These are phyloP conservation scores for Drosophila lutescens DNA, from an alignment of 2,888 invertebrate genomes.

Conservation along the genomic window DNA sequence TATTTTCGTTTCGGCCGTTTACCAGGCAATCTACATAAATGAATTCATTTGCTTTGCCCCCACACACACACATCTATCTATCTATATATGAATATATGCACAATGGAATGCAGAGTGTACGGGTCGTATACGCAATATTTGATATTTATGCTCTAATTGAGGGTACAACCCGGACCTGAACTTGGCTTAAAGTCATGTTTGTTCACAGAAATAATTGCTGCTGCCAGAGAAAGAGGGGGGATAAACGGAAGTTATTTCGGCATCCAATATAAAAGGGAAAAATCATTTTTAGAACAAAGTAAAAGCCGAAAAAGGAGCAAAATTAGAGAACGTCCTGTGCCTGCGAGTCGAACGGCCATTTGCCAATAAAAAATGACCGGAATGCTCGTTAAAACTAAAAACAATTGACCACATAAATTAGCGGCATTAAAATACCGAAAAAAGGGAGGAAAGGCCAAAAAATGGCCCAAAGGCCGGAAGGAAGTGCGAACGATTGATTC, in stretches of 20 bases:
- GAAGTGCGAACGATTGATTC: conserved; percentile 77
- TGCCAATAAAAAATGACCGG: conserved; percentile 56
- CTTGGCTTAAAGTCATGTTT: conserved; percentile 28
- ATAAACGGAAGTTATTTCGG: not conserved
- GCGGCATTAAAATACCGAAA: conserved; percentile 64
- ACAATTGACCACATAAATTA: conserved; percentile 78
- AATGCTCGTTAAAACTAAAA: conserved; percentile 73
- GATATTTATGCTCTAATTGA: conserved; percentile 59
- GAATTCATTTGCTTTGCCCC: conserved; percentile 40
- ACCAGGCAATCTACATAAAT: conserved; percentile 42
- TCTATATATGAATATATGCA: conserved; percentile 9
- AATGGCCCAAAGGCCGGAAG: conserved; percentile 49
- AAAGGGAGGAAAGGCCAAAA: conserved; percentile 1
- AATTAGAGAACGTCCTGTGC: conserved; percentile 27
- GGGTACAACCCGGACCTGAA: conserved; percentile 39
- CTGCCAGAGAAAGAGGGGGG: not conserved
- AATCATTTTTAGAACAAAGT: not conserved
- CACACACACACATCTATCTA: conserved; percentile 2
- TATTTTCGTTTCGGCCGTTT: conserved; percentile 39
- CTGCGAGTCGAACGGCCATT: conserved; percentile 44
- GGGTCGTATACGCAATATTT: conserved; percentile 51
- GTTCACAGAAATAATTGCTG: conserved; percentile 19
- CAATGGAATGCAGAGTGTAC: conserved; percentile 15
- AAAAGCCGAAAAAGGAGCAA: conserved; percentile 19
- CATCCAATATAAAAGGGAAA: conserved; percentile 6